Evolutionary conservation across 2,888 invertebrate genomes (phyloP).

Genomic region (Proisotoma minuta): DNA sequence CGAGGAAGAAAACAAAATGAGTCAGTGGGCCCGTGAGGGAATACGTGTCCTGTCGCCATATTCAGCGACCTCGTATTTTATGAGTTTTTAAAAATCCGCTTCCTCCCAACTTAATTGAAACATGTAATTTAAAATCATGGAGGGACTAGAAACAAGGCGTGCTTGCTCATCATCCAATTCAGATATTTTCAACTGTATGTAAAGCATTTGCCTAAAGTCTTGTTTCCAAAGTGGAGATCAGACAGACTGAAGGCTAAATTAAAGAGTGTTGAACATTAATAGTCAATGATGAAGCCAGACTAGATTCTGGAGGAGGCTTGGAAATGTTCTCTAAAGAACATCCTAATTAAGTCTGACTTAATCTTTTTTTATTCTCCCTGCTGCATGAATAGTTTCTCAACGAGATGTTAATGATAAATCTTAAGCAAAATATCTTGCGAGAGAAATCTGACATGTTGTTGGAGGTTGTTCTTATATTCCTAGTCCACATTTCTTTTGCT

Average conservation of each 20-base stretch:
- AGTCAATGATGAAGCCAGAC: not conserved
- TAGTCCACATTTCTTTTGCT: not conserved
- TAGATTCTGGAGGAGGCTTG: too few relatives aligned
- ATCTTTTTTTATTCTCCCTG: constrained; percentile 4
- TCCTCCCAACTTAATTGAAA: constrained; percentile 2
- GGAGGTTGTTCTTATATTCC: not conserved
- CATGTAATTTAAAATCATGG: constrained; percentile 5
- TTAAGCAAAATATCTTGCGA: not conserved
- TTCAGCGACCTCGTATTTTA: not conserved
- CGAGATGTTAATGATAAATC: constrained; percentile 12
- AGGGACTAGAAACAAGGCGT: constrained; percentile 8
- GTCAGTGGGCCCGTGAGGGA: too few relatives aligned
- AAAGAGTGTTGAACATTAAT: not conserved
- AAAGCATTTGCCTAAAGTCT: not conserved
- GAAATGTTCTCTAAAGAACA: constrained; percentile 15
- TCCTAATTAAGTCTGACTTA: constrained; percentile 22
- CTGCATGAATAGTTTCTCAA: constrained; percentile 11
- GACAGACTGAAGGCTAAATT: not conserved
- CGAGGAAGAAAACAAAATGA: not conserved
- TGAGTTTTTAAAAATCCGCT: not conserved
- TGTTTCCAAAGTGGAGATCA: constrained; percentile 2
- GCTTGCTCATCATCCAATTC: constrained; percentile 6
- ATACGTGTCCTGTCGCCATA: not conserved
- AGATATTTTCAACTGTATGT: constrained; percentile 1
- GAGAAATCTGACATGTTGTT: constrained; percentile 3